phyloP scores from a whole-genome alignment of 2,888 invertebrate species.

The Myopa testacea region DNA sequence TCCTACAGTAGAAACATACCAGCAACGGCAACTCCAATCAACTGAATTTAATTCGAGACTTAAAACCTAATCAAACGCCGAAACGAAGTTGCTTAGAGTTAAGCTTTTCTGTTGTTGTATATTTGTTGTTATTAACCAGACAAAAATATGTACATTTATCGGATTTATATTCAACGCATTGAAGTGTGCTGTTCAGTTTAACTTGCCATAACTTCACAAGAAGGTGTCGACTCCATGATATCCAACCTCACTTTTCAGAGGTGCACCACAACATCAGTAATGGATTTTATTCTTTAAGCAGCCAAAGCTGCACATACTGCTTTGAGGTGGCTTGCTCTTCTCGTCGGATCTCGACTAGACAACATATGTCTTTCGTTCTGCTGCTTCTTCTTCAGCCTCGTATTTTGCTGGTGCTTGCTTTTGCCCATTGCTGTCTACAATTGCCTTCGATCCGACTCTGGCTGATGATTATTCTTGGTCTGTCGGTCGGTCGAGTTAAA shows the following conservation, averaged over 20 bases:
- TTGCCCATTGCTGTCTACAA: neutral
- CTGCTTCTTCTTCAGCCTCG: neutral
- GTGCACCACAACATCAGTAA: neutral
- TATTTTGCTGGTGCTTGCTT: slow-evolving; percentile 4
- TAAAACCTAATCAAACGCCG: neutral
- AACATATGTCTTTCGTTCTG: neutral
- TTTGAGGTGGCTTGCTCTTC: neutral
- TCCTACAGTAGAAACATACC: neutral
- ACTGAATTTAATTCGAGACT: neutral
- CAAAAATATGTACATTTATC: neutral
- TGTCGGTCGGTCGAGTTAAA: slow-evolving; percentile 35
- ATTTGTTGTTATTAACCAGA: neutral
- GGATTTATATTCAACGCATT: neutral
- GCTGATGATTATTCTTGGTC: neutral
- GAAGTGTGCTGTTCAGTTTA: neutral
- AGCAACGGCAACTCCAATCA: neutral
- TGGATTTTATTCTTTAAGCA: neutral
- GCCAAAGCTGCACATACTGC: too few species aligned
- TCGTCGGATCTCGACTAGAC: neutral
- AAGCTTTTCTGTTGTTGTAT: too few species aligned
- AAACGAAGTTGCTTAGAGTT: neutral
- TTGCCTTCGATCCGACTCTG: neutral
- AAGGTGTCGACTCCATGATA: neutral
- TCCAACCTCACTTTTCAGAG: neutral
- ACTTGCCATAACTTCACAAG: neutral